phyloP scores from a whole-genome alignment of 2,888 invertebrate species.

The Drosophila affinis region DNA sequence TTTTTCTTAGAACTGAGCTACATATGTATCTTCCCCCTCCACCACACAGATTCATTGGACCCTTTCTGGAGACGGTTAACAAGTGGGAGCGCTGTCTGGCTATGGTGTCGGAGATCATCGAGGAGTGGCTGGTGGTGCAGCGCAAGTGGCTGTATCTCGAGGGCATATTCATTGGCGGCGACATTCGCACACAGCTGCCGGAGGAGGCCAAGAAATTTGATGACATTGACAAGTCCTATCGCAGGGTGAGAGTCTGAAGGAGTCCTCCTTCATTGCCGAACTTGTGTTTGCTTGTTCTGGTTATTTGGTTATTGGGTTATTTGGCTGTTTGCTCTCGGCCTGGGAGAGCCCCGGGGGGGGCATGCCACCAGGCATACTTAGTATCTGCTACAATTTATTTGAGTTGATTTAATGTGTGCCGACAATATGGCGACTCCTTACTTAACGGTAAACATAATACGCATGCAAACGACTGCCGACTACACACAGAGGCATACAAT shows the following conservation, averaged over 20 bases:
- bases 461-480: conserved; percentile 76
- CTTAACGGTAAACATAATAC: conserved; percentile 81
- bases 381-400: conserved; percentile 71
- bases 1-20: not conserved
- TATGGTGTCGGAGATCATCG: conserved; percentile 92
- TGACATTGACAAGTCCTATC: conserved; percentile 92
- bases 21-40: not conserved
- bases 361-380: conserved; percentile 39
- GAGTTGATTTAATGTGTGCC: conserved; percentile 74
- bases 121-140: conserved; percentile 94
- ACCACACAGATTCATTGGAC: conserved; percentile 90
- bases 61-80: conserved; percentile 92
- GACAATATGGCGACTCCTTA: conserved; percentile 80
- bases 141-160: conserved; percentile 96
- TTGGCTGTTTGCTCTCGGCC: conserved; percentile 17
- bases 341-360: not conserved
- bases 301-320: conserved; percentile 47
- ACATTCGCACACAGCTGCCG: conserved; percentile 93
- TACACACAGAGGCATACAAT: conserved; percentile 19
- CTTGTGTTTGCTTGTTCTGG: conserved; percentile 30
- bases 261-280: not conserved
- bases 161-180: conserved; percentile 95
- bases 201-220: conserved; percentile 96
- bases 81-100: conserved; percentile 93
- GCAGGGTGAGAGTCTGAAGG: conserved; percentile 85